Evolutionary conservation across 2,113 vertebrate genomes (phyloP).

Genomic region (Cephalopholis sonnerati): DNA sequence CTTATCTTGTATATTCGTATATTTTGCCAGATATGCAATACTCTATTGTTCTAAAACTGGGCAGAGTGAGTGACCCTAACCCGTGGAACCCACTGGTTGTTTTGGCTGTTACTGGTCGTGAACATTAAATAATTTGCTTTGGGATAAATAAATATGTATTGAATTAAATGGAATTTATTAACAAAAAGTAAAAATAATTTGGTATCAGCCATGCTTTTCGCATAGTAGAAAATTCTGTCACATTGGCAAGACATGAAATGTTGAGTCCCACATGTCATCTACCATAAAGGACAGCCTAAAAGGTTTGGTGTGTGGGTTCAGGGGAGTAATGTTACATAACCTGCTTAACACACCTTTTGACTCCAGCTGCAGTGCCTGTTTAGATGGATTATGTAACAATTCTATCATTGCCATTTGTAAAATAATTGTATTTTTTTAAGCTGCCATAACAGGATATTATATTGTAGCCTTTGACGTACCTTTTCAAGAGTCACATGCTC

Average conservation of each 20-base stretch:
- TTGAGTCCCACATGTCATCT: not conserved
- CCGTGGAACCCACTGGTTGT: no score
- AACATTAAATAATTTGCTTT: no score
- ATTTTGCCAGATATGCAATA: no score
- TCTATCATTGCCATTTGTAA: not conserved
- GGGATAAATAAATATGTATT: no score
- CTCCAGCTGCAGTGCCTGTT: not conserved
- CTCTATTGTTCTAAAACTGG: no score
- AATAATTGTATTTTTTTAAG: not conserved
- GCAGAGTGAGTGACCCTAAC: no score
- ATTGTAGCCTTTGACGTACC: not conserved
- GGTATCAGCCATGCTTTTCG: not conserved
- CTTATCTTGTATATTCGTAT: no score
- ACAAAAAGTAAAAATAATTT: no score
- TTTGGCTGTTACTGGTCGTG: no score
- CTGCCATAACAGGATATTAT: not conserved
- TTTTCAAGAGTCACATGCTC: constrained; percentile 5
- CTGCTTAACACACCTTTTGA: constrained; percentile 1
- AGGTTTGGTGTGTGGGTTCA: constrained; percentile 2
- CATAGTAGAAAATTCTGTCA: no score
- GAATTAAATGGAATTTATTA: no score
- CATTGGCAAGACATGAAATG: not conserved
- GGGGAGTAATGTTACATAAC: not conserved
- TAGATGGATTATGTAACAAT: not conserved
- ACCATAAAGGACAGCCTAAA: not conserved